Percentiles rank a stretch among this genome's conserved stretches.
These are phyloP conservation scores for Glyphotaelius pellucidus DNA, from an alignment of 2,888 invertebrate genomes.

Conservation along the genomic window DNA sequence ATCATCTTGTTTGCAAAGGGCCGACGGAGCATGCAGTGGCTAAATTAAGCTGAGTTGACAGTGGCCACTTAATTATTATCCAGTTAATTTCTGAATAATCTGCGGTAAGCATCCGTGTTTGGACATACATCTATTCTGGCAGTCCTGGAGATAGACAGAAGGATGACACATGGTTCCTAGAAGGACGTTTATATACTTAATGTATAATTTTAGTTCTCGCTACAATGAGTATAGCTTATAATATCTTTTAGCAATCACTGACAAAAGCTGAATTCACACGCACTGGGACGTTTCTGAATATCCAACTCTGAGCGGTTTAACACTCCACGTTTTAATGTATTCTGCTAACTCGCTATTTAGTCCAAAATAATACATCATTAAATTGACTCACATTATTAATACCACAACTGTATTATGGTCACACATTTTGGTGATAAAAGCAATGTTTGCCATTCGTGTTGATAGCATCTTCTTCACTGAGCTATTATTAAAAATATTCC, in stretches of 20 bases:
- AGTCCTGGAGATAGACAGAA: neutral
- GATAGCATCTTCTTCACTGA: no score
- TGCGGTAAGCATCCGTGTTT: neutral
- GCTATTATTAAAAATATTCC: no score
- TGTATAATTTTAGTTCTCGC: neutral
- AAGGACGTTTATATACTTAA: neutral
- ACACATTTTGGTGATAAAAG: neutral
- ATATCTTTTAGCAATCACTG: neutral
- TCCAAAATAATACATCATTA: neutral
- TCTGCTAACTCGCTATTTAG: neutral
- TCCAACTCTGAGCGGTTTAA: neutral
- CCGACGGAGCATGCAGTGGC: neutral
- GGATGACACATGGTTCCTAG: neutral
- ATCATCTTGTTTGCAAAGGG: constrained; percentile 27
- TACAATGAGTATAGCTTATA: neutral
- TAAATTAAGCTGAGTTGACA: constrained; percentile 21
- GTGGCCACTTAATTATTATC: neutral
- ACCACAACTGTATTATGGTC: neutral
- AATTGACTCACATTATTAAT: neutral
- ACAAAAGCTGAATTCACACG: neutral
- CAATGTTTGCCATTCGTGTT: neutral
- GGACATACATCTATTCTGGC: neutral
- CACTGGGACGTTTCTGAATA: neutral
- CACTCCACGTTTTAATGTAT: neutral
- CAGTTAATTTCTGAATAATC: neutral